phyloP scores from a whole-genome alignment of 2,888 invertebrate species.

The Caenorhabditis imperialis region DNA sequence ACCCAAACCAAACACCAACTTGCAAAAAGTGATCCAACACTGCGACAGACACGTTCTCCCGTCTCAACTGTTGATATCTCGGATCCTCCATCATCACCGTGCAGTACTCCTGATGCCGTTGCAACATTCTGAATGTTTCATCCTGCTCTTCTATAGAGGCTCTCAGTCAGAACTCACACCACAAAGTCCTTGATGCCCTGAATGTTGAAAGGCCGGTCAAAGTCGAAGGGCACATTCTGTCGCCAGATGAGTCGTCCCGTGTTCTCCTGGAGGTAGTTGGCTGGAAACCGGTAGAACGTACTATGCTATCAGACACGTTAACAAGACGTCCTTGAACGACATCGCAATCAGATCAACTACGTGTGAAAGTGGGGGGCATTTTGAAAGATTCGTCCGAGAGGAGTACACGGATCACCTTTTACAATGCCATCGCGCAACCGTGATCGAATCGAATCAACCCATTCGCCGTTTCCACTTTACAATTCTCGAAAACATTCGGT shows the following conservation, averaged over 20 bases:
- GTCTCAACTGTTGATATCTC: slow-evolving; percentile 55
- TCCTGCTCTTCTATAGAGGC: background rate
- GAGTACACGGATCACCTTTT: slow-evolving; percentile 6
- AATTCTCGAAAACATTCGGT: slow-evolving; percentile 1
- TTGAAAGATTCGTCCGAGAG: no score
- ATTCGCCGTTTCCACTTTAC: no score
- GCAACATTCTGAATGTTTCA: slow-evolving; percentile 59
- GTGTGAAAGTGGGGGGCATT: no score
- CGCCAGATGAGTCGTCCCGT: slow-evolving; percentile 67
- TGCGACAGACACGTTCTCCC: slow-evolving; percentile 62
- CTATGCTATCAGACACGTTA: slow-evolving; percentile 17
- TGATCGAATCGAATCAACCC: background rate
- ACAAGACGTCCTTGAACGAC: no score
- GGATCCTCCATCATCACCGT: slow-evolving; percentile 62
- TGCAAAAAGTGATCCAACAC: slow-evolving; percentile 75
- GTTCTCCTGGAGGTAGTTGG: slow-evolving; percentile 51
- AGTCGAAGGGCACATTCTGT: slow-evolving; percentile 67
- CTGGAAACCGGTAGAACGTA: no score
- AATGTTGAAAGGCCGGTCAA: slow-evolving; percentile 67
- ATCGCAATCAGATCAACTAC: no score
- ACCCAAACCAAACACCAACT: slow-evolving; percentile 45
- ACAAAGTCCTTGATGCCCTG: slow-evolving; percentile 68
- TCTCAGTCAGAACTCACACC: slow-evolving; percentile 33
- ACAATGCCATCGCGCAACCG: slow-evolving; percentile 18
- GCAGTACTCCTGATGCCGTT: slow-evolving; percentile 68